Conservation (phyloP, 2,113 vertebrate genomes). For the Uria aalge region DNA sequence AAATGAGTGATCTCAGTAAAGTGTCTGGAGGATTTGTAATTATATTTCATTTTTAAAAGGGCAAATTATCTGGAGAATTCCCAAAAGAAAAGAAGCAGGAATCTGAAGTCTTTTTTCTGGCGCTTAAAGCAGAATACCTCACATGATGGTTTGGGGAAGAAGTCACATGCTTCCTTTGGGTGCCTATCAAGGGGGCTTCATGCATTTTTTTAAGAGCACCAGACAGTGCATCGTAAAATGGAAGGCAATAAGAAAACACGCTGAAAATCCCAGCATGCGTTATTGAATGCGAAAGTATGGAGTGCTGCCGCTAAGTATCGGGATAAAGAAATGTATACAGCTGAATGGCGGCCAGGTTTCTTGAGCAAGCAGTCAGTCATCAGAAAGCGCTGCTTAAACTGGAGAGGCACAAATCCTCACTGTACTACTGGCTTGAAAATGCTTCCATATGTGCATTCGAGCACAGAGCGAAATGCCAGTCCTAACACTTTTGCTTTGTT, state of each 20-base stretch:
- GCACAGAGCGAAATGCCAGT: rapidly evolving
- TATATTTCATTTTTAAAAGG: background rate
- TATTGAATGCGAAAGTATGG: background rate
- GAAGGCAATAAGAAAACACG: background rate
- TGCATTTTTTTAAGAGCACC: background rate
- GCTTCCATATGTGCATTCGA: background rate
- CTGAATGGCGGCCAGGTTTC: background rate
- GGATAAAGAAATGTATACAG: background rate
- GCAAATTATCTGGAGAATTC: background rate
- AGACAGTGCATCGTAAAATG: background rate
- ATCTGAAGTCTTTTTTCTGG: background rate
- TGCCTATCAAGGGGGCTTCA: rapidly evolving
- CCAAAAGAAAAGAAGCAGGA: background rate
- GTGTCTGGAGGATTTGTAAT: background rate
- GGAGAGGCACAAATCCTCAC: background rate
- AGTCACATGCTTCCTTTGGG: background rate
- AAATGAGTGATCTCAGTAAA: background rate
- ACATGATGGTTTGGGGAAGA: background rate
- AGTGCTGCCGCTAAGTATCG: background rate
- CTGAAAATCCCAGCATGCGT: background rate
- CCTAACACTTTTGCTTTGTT: background rate
- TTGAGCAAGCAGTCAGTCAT: background rate
- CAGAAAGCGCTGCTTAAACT: background rate
- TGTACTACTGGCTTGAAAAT: background rate
- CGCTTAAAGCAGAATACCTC: background rate